Percentiles rank a stretch among this genome's conserved stretches.
These are phyloP conservation scores for Buathra laborator DNA, from an alignment of 2,888 invertebrate genomes.

Conservation along the genomic window DNA sequence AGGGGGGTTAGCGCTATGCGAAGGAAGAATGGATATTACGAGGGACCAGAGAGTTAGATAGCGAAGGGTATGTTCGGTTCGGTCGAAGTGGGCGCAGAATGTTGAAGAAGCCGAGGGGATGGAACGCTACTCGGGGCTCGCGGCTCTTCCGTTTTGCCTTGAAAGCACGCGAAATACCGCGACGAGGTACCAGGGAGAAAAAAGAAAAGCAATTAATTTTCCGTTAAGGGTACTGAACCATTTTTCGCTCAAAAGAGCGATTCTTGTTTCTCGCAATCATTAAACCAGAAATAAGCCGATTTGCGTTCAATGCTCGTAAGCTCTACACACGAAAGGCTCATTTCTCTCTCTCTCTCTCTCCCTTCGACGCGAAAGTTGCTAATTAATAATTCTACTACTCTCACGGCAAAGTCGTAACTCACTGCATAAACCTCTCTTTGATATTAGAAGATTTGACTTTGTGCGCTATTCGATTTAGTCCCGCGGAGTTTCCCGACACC, in stretches of 20 bases:
- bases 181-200: neutral
- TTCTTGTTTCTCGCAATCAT: too few species aligned
- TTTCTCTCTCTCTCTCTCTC: neutral
- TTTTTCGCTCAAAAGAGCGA: neutral
- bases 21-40: slow-evolving; percentile 9
- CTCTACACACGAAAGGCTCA: neutral
- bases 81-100: neutral
- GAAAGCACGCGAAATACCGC: neutral
- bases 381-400: neutral
- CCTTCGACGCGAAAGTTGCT: neutral
- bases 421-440: neutral
- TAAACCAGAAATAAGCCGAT: too few species aligned
- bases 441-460: slow-evolving; percentile 12
- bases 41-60: neutral
- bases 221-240: neutral
- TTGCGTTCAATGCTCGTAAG: too few species aligned
- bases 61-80: slow-evolving; percentile 17
- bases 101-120: slow-evolving; percentile 7
- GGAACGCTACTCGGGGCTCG: slow-evolving; percentile 6
- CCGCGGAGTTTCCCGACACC: neutral
- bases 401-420: neutral
- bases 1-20: slow-evolving; percentile 27
- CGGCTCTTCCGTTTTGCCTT: neutral
- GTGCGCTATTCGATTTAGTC: slow-evolving; percentile 7
- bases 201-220: neutral